Percentiles rank a stretch among this genome's conserved stretches.
Evolutionary conservation across 2,113 vertebrate species (phyloP).

Genomic region (Eulacestoma nigropectus): DNA sequence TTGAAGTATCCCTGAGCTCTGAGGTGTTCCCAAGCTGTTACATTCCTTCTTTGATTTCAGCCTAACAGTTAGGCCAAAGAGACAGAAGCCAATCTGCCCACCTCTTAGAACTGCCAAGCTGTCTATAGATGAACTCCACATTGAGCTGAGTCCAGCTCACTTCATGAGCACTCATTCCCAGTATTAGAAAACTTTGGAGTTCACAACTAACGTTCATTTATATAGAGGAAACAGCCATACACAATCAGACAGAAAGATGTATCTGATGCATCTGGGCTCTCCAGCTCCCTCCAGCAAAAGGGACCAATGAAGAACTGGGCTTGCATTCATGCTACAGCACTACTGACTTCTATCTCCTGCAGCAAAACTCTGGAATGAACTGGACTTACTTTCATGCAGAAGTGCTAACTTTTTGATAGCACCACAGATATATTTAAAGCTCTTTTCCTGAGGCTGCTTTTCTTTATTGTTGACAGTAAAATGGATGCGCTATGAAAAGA

Average conservation of each 20-base stretch:
- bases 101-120: not conserved
- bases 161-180: not conserved
- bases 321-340: not conserved
- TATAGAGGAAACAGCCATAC: not conserved
- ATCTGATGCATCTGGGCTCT: not conserved
- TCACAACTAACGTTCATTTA: not conserved
- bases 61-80: not conserved
- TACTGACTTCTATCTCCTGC: not conserved
- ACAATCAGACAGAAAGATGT: not conserved
- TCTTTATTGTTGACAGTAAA: slow-evolving; percentile 16
- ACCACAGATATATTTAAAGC: not conserved
- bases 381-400: not conserved
- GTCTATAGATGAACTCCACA: not conserved
- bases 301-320: not conserved
- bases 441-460: not conserved
- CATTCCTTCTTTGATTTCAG: not conserved
- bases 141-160: not conserved
- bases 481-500: not conserved
- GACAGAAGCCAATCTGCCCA: not conserved
- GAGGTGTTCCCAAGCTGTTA: not conserved
- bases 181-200: not conserved
- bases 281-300: not conserved
- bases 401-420: not conserved
- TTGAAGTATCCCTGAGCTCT: not conserved
- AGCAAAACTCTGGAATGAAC: not conserved